Evolutionary conservation across 2,888 invertebrate genomes (phyloP), one percentile per base, ranked within the genome.

Genomic region (Clitarchus hookeri): DNA sequence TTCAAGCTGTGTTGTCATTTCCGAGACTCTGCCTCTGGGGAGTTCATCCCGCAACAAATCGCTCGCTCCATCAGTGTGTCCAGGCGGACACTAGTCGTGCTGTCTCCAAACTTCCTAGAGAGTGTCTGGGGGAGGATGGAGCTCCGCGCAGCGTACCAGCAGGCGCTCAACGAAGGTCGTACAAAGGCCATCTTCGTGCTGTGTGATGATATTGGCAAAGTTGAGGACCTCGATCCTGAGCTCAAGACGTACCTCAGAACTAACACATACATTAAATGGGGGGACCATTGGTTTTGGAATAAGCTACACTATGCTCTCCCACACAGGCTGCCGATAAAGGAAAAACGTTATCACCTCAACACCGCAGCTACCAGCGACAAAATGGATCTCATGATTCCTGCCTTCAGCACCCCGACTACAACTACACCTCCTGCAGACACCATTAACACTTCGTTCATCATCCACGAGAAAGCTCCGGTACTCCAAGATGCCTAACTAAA

Each of bases 231-330:
- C 87, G 96, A 96, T 89, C 92, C 94, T 0, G 95, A 95, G 89
- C 92, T 96, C 84, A 93, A 94, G 90, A 93, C 94, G 0, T 96
- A 96, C 90, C 91, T 97, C 11, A 93, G 93, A 87, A 95, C 94
- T 91, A 96, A 96, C 90, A 97, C 97, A 0, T 97, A 97, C 90
- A 93, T 97, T 54, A 95, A 95, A 89, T 96, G 96, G 96, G 96
- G 95, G 19, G 96, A 97, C 90, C 95, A 95, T 12, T 95, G 95
- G 94, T 97, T 97, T 91, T 97, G 96, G 97, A 93, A 95, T 86
- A 96, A 95, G 90, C 91, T 97, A 85, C 92, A 94, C 65, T 96
- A 95, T 90, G 96, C 96, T 0, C 91, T 96, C 90, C 96, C 95
- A 0, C 95, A 95, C 77, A 77, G 77, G 12, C 25, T 77, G 23